Conservation (phyloP, 1,140 invertebrate species). For the Drosophila micromelanica region DNA sequence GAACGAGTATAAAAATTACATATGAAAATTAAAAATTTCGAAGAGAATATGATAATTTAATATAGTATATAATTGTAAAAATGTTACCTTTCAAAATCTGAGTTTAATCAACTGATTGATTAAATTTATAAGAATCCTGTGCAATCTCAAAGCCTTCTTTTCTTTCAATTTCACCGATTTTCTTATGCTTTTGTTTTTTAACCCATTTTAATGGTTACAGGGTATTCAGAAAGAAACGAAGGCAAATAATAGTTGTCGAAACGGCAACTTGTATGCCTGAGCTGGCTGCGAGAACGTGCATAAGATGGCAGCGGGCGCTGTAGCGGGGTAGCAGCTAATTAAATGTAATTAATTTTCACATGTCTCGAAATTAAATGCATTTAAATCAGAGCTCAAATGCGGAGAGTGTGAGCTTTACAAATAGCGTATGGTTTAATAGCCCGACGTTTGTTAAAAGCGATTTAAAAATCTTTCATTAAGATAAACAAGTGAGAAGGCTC, state of each 20-base stretch:
- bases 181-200: not conserved
- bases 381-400: constrained; percentile 70
- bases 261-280: constrained; percentile 61
- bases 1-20: too few species aligned
- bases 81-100: too few species aligned
- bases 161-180: too few species aligned
- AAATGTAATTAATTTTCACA: constrained; percentile 83
- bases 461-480: constrained; percentile 82
- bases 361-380: constrained; percentile 79
- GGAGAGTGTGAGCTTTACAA: constrained; percentile 71
- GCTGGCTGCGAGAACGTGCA: constrained; percentile 7
- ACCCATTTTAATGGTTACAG: not conserved
- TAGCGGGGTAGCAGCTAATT: constrained; percentile 60
- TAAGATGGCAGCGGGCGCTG: constrained; percentile 1
- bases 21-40: too few species aligned
- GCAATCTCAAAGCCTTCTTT: too few species aligned
- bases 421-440: constrained; percentile 66
- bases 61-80: too few species aligned
- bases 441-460: constrained; percentile 69
- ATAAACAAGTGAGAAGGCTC: too few species aligned
- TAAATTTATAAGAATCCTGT: too few species aligned
- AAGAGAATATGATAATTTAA: too few species aligned
- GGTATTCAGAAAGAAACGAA: constrained; percentile 10
- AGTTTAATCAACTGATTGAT: too few species aligned
- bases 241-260: constrained; percentile 21